These are phyloP conservation scores for Entomobrya proxima DNA, from an alignment of 2,888 invertebrate species.

Conservation along the genomic window DNA sequence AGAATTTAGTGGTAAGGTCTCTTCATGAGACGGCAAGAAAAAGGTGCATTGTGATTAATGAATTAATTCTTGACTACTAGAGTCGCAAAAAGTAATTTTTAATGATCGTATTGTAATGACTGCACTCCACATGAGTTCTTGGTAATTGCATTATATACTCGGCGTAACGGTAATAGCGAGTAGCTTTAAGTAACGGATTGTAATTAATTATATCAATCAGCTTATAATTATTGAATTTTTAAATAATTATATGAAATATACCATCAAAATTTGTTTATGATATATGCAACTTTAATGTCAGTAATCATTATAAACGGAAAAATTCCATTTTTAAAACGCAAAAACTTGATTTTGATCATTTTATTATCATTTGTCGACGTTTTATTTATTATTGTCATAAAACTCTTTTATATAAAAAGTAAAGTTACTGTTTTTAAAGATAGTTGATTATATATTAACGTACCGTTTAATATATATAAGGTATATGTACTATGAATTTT, in stretches of 20 bases:
- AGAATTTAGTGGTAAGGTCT: background rate
- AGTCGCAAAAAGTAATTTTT: conserved; percentile 13
- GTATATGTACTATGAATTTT: background rate
- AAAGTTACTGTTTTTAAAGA: conserved; percentile 4
- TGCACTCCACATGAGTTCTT: conserved; percentile 31
- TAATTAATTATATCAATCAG: background rate
- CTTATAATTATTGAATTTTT: conserved; percentile 4
- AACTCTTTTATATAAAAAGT: conserved; percentile 26
- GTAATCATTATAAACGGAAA: background rate
- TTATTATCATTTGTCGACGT: conserved; percentile 22
- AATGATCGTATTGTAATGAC: conserved; percentile 22
- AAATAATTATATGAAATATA: background rate
- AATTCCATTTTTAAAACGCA: background rate
- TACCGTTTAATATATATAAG: too few relatives aligned
- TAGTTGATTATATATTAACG: conserved; percentile 13
- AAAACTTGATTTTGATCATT: background rate
- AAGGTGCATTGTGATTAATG: conserved; percentile 37
- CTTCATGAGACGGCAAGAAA: conserved; percentile 18
- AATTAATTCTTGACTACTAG: background rate
- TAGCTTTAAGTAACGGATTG: conserved; percentile 2
- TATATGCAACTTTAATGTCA: background rate
- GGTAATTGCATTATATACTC: background rate
- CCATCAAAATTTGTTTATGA: background rate
- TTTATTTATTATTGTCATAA: conserved; percentile 37
- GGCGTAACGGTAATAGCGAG: conserved; percentile 2